Evolutionary conservation across 2,797 vertebrate genomes (phyloP), one percentile per base, ranked within the genome.

Genomic region (Sphenopsis melanotis): DNA sequence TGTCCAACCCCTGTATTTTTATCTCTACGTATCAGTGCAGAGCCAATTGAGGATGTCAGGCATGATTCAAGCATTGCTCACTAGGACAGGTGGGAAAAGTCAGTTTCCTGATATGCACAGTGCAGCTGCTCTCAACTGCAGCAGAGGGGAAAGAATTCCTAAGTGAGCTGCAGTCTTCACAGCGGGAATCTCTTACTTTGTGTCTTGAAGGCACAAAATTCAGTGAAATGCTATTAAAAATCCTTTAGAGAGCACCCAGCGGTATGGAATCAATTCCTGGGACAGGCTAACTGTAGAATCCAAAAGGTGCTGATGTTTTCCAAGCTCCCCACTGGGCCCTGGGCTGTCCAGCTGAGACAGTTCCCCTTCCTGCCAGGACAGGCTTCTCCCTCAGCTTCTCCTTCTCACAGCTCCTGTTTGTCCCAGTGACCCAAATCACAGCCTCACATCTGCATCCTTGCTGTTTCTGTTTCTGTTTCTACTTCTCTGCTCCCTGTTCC

Each of bases 381-480:
- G 39, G 30, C 36, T 78, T 47, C 46, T 64, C 39, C 46, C n/a
- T 69, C 68, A 78, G 56, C 36, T 49, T 47, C 37, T 53, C 26
- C 55, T 75, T 55, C 71, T 60, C 76, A 49, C 19, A 29, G 13
- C 27, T 88, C 23, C 12, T 60, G 15, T 56, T 53, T 78, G 69
- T 46, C 69, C 41, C 53, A 66, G 24, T 92, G 70, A 89, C 36
- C 64, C 64, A 50, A 53, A 79, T 44, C 44, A 27, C 32, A 77
- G 7, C 37, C 41, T 70, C 66, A 60, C 49, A 70, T 26, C 64
- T 8, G 2, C 68, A 44, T 11, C 34, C 19, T 15, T 26, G 41
- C 32, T 39, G 1, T n/a, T 42, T 26, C 0, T 9, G 2, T n/a
- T 42, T 29, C 0, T 9, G 2, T 15, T 52, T 21, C 37, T 12